Percentiles rank a stretch among this genome's conserved stretches.
phyloP scores from a whole-genome alignment of 2,888 invertebrate species.

The Seira ritae region DNA sequence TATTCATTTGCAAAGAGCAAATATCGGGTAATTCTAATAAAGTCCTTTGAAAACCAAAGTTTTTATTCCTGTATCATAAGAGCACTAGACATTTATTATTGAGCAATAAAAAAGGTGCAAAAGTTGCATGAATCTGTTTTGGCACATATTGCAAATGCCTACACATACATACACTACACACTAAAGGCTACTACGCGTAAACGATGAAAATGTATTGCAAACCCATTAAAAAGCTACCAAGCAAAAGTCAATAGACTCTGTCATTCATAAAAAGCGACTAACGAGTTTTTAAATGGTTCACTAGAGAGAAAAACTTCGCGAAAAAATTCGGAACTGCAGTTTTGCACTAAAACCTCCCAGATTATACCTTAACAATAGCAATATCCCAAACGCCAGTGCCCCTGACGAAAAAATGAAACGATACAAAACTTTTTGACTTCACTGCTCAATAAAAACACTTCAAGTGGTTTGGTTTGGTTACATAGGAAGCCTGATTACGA shows the following conservation, averaged over 20 bases:
- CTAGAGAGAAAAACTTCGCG: slow-evolving; percentile 48
- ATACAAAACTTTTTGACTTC: no score
- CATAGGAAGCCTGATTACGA: no score
- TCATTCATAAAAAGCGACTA: slow-evolving; percentile 60
- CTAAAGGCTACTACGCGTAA: not conserved
- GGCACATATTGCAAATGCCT: slow-evolving; percentile 35
- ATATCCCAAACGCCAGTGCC: no score
- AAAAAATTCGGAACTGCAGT: no score
- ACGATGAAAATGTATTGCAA: slow-evolving; percentile 24
- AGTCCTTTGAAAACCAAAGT: slow-evolving; percentile 39
- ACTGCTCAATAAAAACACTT: not conserved
- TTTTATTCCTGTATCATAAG: not conserved
- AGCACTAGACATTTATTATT: not conserved
- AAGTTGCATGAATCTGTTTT: slow-evolving; percentile 45
- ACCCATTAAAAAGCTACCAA: slow-evolving; percentile 38
- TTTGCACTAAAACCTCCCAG: no score
- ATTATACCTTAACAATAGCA: no score
- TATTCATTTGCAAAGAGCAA: no score
- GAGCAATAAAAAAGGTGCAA: slow-evolving; percentile 59
- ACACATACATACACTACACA: no score
- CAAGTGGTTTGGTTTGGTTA: not conserved
- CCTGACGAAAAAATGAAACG: no score
- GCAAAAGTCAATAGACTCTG: slow-evolving; percentile 57
- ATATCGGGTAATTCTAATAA: slow-evolving; percentile 33
- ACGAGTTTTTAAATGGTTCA: slow-evolving; percentile 64